phyloP scores from a whole-genome alignment of 2,888 invertebrate species.

The Lysandra coridon region DNA sequence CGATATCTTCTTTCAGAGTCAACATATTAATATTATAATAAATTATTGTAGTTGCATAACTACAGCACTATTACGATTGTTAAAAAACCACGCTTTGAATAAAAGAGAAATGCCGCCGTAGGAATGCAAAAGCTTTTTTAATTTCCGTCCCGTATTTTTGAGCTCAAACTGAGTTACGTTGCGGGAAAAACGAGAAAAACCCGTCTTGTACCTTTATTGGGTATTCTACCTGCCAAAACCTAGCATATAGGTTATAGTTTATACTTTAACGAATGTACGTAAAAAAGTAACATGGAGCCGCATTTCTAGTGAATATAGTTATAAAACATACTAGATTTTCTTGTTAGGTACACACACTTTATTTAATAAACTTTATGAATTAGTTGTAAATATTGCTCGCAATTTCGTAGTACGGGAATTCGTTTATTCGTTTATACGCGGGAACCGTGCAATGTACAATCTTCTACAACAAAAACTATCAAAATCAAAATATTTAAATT shows the following conservation, averaged over 20 bases:
- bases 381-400: too few species aligned
- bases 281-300: neutral
- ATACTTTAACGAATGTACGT: neutral
- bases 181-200: constrained; percentile 21
- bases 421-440: too few species aligned
- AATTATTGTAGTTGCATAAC: neutral
- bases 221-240: constrained; percentile 20
- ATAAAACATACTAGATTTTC: too few species aligned
- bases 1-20: too few species aligned
- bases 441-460: too few species aligned
- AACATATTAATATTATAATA: neutral
- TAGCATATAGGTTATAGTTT: neutral
- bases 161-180: constrained; percentile 16
- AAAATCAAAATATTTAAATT: too few species aligned
- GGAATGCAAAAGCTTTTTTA: constrained; percentile 16
- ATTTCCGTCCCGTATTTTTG: constrained; percentile 22
- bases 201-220: constrained; percentile 15
- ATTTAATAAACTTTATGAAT: too few species aligned
- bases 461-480: too few species aligned
- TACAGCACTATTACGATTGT: neutral
- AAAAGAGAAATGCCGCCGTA: neutral
- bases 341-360: too few species aligned
- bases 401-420: too few species aligned
- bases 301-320: neutral
- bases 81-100: neutral